phyloP scores from a whole-genome alignment of 1,140 invertebrate genomes.

The Acyrthosiphon pisum region DNA sequence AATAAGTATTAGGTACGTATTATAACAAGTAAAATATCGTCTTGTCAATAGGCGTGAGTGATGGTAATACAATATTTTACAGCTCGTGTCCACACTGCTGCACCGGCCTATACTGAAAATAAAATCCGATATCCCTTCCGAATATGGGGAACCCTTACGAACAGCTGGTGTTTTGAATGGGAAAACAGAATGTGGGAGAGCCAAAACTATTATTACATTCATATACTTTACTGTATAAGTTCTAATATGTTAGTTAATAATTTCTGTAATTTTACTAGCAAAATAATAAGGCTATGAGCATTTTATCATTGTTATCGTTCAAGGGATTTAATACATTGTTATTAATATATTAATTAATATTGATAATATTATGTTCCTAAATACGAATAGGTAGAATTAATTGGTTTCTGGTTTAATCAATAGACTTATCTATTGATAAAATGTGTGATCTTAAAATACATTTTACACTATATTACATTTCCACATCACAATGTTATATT shows the following conservation, averaged over 20 bases:
- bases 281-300: not conserved
- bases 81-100: not conserved
- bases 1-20: not conserved
- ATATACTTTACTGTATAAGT: not conserved
- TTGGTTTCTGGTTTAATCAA: not conserved
- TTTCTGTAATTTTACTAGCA: not conserved
- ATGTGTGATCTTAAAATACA: not conserved
- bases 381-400: not conserved
- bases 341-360: not conserved
- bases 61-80: not conserved
- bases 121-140: slow-evolving; percentile 6
- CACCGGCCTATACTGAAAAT: not conserved
- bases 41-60: not conserved
- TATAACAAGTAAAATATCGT: slow-evolving; percentile 26
- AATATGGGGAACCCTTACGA: not conserved
- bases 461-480: no score
- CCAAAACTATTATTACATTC: not conserved
- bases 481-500: no score
- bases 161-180: slow-evolving; percentile 7
- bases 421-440: not conserved
- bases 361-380: not conserved
- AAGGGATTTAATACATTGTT: not conserved
- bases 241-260: not conserved
- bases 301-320: not conserved
- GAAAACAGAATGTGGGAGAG: not conserved